These are phyloP conservation scores for Dimorphilus gyrociliatus DNA, from an alignment of 2,888 invertebrate genomes.

Conservation along the genomic window DNA sequence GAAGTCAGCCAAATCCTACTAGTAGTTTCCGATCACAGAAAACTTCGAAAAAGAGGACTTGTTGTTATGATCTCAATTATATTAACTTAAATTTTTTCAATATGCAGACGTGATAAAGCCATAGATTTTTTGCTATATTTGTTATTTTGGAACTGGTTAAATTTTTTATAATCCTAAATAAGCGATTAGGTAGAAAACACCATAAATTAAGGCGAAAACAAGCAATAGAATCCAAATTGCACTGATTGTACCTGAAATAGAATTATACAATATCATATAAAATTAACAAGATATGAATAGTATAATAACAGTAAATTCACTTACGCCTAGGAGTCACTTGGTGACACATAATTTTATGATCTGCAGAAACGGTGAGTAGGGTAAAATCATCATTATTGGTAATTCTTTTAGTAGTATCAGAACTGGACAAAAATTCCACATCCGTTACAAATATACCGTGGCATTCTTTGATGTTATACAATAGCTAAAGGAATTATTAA, in stretches of 20 bases:
- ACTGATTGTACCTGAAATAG: too few relatives aligned
- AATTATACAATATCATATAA: too few relatives aligned
- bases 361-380: slow-evolving; percentile 82
- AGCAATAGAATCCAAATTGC: too few relatives aligned
- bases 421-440: slow-evolving; percentile 64
- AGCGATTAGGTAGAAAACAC: too few relatives aligned
- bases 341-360: slow-evolving; percentile 48
- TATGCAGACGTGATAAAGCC: too few relatives aligned
- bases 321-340: slow-evolving; percentile 24
- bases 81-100: slow-evolving; percentile 11
- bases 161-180: too few relatives aligned
- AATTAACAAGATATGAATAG: too few relatives aligned
- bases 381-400: slow-evolving; percentile 53
- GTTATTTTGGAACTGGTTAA: too few relatives aligned
- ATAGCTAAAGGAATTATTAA: slow-evolving; percentile 45
- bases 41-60: slow-evolving; percentile 8
- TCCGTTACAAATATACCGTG: slow-evolving; percentile 96
- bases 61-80: slow-evolving; percentile 13
- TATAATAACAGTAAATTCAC: slow-evolving; percentile 5
- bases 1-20: slow-evolving; percentile 9
- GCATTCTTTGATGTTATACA: slow-evolving; percentile 62
- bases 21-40: slow-evolving; percentile 9
- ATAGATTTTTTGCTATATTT: too few relatives aligned
- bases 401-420: slow-evolving; percentile 19
- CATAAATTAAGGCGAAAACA: too few relatives aligned